Base-by-base conservation (phyloP, 1,140 invertebrate species). In the Zaprionus capensis region DNA sequence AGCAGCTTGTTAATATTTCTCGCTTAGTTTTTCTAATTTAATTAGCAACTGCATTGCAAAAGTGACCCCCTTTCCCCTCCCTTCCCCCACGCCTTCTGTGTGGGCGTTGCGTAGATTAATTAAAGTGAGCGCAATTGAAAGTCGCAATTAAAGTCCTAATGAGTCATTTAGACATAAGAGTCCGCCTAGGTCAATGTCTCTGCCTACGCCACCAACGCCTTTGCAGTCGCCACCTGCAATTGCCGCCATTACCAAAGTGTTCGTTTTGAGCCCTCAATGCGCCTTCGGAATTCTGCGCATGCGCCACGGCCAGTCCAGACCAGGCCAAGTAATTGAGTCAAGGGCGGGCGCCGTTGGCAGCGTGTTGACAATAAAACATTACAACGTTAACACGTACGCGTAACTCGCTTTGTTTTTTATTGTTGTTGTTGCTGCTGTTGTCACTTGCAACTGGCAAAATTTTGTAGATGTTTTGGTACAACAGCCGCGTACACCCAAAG, bases 311-410 rank as follows among this genome's bases (percentile, higher is more conserved):
- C 72, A 79, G 41, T 17, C n/a, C 41, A 46, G 41, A 46, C n/a
- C 41, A 9, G 68, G 78, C 71, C 71, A 67, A 69, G 55, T 66
- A 87, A 87, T 82, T 84, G 85, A 87, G 84, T 87, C 84, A 87
- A 87, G 84, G 84, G 84, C 85, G 85, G 82, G 59, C 75, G 55
- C 41, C 26, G 73, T 62, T 71, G 59, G 53, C 63, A 76, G 44
- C 69, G 64, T 56, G 63, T 74, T 82, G 83, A 76, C 83, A 79
- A 74, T 81, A 73, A 71, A 67, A 61, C 56, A 72, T 80, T 81
- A 71, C 56, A 55, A n/a, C 78, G 67, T 63, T 64, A 57, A 68
- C 83, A 88, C 83, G 82, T 86, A 86, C 49, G 66, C 31, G 41
- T 56, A 44, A 11, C 28, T 31, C 31, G 17, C 36, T 14, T 22